Percentiles rank a stretch among this genome's conserved stretches.
Evolutionary conservation across 2,113 vertebrate species (phyloP).

Genomic region (Neodontobutis hainanensis): DNA sequence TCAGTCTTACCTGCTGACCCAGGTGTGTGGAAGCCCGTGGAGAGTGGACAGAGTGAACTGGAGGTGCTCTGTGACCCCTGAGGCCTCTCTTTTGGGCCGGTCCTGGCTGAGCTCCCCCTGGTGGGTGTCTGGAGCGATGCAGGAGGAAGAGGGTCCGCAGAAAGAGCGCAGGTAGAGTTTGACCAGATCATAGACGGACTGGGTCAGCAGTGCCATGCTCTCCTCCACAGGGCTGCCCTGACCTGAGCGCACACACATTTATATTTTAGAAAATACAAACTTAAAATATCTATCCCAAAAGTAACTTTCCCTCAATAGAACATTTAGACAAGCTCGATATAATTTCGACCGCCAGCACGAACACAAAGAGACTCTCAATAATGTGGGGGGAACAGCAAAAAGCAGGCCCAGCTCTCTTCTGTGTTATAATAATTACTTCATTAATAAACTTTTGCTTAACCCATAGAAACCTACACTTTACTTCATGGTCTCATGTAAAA

Average conservation of each 20-base stretch:
- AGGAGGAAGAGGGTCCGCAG: slow-evolving; percentile 62
- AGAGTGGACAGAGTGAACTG: slow-evolving; percentile 93
- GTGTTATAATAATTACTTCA: too few species aligned
- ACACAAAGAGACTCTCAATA: too few species aligned
- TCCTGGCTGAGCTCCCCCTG: slow-evolving; percentile 38
- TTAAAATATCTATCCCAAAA: too few species aligned
- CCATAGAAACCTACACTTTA: too few species aligned
- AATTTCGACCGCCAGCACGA: too few species aligned
- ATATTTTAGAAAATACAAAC: too few species aligned
- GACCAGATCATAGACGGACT: slow-evolving; percentile 86
- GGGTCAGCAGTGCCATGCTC: slow-evolving; percentile 81
- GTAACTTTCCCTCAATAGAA: too few species aligned
- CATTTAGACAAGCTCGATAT: too few species aligned
- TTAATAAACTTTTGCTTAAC: too few species aligned
- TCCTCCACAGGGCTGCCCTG: slow-evolving; percentile 80
- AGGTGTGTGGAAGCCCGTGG: slow-evolving; percentile 88
- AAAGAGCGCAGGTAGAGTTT: slow-evolving; percentile 85
- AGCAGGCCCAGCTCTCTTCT: too few species aligned
- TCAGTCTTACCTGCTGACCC: slow-evolving; percentile 87
- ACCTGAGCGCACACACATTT: slow-evolving; percentile 40
- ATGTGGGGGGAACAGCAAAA: too few species aligned
- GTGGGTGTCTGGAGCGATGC: slow-evolving; percentile 27
- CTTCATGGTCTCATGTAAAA: too few species aligned
- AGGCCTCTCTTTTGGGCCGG: slow-evolving; percentile 83
- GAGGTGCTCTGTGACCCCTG: slow-evolving; percentile 88